Percentiles rank a stretch among this genome's conserved stretches.
Evolutionary conservation across 1,140 invertebrate genomes (phyloP).

Genomic region (Tetramorium parvispinum): DNA sequence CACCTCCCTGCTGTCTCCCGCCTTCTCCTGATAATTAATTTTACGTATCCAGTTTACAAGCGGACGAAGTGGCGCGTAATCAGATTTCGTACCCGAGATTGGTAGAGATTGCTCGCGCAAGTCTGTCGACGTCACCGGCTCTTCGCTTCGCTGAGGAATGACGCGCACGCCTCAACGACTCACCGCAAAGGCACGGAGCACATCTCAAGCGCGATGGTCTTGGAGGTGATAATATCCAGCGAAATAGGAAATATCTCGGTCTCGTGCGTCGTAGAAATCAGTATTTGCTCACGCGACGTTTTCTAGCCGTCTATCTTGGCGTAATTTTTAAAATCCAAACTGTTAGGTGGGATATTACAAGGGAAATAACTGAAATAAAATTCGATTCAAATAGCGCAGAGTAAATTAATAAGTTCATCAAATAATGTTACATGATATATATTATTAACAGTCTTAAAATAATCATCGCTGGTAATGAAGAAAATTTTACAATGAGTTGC

Average conservation of each 20-base stretch:
- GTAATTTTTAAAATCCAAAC: neutral
- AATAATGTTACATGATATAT: neutral
- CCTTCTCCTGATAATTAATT: slow-evolving; percentile 83
- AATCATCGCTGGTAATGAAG: neutral
- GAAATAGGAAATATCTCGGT: slow-evolving; percentile 44
- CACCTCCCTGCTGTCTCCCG: neutral
- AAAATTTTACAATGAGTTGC: neutral
- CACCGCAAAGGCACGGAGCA: slow-evolving; percentile 42
- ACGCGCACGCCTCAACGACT: slow-evolving; percentile 51
- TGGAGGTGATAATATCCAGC: slow-evolving; percentile 41
- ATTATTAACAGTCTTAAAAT: neutral
- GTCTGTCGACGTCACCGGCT: slow-evolving; percentile 53
- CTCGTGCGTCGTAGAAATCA: slow-evolving; percentile 32
- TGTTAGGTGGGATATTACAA: neutral
- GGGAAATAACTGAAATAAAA: neutral
- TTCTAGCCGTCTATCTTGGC: slow-evolving; percentile 2
- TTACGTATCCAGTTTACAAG: slow-evolving; percentile 84
- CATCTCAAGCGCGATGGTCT: slow-evolving; percentile 17
- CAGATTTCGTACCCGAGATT: slow-evolving; percentile 81
- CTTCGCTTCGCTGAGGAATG: slow-evolving; percentile 33
- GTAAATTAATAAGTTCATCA: neutral
- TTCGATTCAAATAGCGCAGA: neutral
- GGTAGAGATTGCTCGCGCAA: slow-evolving; percentile 80
- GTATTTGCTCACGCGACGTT: slow-evolving; percentile 6
- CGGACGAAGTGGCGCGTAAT: slow-evolving; percentile 80